Evolutionary conservation across 2,797 vertebrate genomes (phyloP).

Genomic region (Pipistrellus nathusii): DNA sequence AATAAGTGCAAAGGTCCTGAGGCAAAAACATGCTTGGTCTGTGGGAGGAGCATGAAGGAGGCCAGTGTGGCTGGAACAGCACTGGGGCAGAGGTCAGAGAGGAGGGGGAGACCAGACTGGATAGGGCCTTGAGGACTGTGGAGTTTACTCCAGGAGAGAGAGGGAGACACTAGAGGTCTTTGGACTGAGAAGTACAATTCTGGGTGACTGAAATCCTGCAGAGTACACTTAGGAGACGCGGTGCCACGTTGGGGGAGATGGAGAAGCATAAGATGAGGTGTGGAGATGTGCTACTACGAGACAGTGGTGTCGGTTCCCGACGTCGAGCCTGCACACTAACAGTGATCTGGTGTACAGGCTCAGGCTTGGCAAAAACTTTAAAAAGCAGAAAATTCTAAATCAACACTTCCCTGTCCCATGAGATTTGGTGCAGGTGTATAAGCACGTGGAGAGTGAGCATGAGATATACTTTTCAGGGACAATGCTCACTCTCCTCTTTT

Average conservation of each 20-base stretch:
- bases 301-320: fast-evolving
- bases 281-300: neutral
- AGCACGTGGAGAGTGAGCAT: fast-evolving
- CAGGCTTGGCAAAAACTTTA: neutral
- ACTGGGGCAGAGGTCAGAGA: no score
- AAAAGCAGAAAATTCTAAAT: neutral
- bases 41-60: neutral
- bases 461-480: neutral
- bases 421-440: no score
- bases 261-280: neutral
- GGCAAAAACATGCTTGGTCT: neutral
- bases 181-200: neutral
- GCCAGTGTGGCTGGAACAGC: neutral
- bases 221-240: neutral
- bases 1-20: neutral
- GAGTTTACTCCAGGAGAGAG: neutral
- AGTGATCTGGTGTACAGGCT: neutral
- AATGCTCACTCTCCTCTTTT: neutral
- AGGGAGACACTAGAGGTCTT: neutral
- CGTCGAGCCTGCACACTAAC: fast-evolving
- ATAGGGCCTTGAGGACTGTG: neutral
- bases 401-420: neutral
- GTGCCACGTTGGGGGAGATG: fast-evolving
- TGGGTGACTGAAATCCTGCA: neutral
- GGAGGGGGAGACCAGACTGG: neutral